A percentile compares a stretch with the other conserved stretches of the same genome.
phyloP scores from a whole-genome alignment of 1,140 invertebrate genomes.

The Drosophila baimaii region DNA sequence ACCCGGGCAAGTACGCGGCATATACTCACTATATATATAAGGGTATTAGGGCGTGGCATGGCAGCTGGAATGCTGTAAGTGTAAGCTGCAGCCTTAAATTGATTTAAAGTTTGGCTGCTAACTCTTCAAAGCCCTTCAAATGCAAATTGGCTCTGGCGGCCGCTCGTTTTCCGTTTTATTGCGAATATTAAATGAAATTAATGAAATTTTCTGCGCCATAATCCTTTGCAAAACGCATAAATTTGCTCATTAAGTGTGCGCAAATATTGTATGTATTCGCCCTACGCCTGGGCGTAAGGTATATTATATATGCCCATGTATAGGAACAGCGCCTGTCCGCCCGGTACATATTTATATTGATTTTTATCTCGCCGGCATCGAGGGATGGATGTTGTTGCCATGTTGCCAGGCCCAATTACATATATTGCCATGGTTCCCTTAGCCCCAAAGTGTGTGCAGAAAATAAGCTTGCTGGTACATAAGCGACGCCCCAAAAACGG shows the following conservation, averaged over 20 bases:
- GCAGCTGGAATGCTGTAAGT: conserved; percentile 38
- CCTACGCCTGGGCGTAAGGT: conserved; percentile 15
- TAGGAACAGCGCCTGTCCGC: conserved; percentile 34
- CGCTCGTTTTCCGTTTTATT: conserved; percentile 66
- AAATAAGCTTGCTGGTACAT: conserved; percentile 60
- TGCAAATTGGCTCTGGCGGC: conserved; percentile 61
- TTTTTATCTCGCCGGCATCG: conserved; percentile 75
- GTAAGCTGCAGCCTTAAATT: conserved; percentile 50
- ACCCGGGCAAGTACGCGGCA: conserved; percentile 4
- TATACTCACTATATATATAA: background rate
- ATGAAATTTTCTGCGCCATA: conserved; percentile 82
- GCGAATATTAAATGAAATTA: conserved; percentile 82
- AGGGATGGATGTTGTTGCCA: conserved; percentile 68
- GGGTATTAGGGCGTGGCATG: conserved; percentile 35
- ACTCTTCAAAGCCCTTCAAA: conserved; percentile 40
- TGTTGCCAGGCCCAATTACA: conserved; percentile 42
- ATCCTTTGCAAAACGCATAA: conserved; percentile 82
- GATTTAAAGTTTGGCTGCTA: conserved; percentile 60
- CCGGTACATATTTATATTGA: conserved; percentile 61
- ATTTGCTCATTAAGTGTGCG: conserved; percentile 75
- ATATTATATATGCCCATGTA: conserved; percentile 20
- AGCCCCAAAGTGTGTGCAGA: conserved; percentile 29
- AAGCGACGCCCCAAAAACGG: conserved; percentile 62
- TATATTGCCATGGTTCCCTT: conserved; percentile 13
- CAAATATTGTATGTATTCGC: conserved; percentile 60